phyloP scores from a whole-genome alignment of 2,888 invertebrate species.

The Volucella bombylans region DNA sequence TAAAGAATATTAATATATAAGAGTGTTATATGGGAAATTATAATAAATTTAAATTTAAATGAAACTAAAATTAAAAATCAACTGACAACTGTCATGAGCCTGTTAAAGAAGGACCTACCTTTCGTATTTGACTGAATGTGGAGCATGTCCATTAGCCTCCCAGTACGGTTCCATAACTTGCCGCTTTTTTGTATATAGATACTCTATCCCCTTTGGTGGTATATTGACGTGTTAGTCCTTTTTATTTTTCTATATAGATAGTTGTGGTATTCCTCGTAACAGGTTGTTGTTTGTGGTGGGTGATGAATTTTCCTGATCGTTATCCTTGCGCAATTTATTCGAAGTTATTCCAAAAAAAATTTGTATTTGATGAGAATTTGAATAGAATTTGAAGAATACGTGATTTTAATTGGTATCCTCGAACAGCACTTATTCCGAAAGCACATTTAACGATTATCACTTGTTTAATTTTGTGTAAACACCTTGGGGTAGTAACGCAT shows the following conservation, averaged over 20 bases:
- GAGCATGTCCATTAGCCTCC: slow-evolving; percentile 82
- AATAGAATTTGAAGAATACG: slow-evolving; percentile 12
- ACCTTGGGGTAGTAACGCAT: too few species aligned
- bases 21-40: too few species aligned
- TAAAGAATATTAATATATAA: too few species aligned
- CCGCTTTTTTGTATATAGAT: slow-evolving; percentile 46
- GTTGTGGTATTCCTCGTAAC: slow-evolving; percentile 50
- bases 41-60: neutral
- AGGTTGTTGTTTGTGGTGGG: slow-evolving; percentile 49
- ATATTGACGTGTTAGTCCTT: slow-evolving; percentile 71
- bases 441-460: slow-evolving; percentile 51
- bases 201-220: slow-evolving; percentile 58
- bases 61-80: slow-evolving; percentile 35
- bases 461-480: neutral
- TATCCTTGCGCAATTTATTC: slow-evolving; percentile 24
- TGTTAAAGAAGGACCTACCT: slow-evolving; percentile 79
- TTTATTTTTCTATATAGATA: slow-evolving; percentile 43
- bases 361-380: slow-evolving; percentile 62
- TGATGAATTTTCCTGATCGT: neutral
- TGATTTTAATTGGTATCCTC: slow-evolving; percentile 44
- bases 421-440: slow-evolving; percentile 26
- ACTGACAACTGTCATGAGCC: slow-evolving; percentile 28
- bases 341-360: slow-evolving; percentile 56
- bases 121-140: slow-evolving; percentile 83
- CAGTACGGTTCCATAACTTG: slow-evolving; percentile 81